Evolutionary conservation across 2,797 vertebrate genomes (phyloP).

Genomic region (Coregonus suidteri): DNA sequence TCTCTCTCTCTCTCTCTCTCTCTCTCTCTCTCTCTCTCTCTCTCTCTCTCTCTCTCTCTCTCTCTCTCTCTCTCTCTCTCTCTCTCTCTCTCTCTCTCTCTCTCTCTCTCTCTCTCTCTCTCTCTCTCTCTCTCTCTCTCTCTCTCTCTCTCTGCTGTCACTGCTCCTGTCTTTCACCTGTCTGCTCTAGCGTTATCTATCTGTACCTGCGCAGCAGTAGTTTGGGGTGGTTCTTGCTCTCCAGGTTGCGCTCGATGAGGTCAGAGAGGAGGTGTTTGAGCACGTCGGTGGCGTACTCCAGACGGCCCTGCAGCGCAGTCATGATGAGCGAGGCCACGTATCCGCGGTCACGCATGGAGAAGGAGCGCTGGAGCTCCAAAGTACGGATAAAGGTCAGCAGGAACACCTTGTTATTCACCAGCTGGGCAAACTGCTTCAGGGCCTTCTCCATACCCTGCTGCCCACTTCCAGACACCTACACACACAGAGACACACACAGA

Average conservation of each 20-base stretch:
- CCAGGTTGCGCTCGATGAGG: conserved; percentile 93
- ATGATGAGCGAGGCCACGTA: conserved; percentile 96
- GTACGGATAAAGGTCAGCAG: conserved; percentile 94
- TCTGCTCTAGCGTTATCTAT: conserved; percentile 28
- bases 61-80: too few species aligned
- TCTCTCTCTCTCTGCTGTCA: conserved; percentile 36
- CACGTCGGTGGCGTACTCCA: conserved; percentile 94
- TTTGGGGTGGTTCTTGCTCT: conserved; percentile 98
- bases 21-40: too few species aligned
- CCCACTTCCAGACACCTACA: conserved; percentile 87
- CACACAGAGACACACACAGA: conserved; percentile 6
- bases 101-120: neutral
- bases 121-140: neutral
- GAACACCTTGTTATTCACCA: conserved; percentile 96
- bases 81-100: neutral
- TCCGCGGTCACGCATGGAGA: conserved; percentile 96
- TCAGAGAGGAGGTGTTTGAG: conserved; percentile 94
- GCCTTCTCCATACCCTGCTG: conserved; percentile 94
- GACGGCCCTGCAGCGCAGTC: conserved; percentile 89
- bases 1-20: too few species aligned
- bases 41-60: too few species aligned
- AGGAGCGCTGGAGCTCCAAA: conserved; percentile 91
- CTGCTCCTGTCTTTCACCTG: conserved; percentile 63
- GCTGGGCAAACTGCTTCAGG: conserved; percentile 92
- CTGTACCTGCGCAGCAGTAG: conserved; percentile 91